phyloP scores from a whole-genome alignment of 2,113 vertebrate species.

The Dermatemys mawii region DNA sequence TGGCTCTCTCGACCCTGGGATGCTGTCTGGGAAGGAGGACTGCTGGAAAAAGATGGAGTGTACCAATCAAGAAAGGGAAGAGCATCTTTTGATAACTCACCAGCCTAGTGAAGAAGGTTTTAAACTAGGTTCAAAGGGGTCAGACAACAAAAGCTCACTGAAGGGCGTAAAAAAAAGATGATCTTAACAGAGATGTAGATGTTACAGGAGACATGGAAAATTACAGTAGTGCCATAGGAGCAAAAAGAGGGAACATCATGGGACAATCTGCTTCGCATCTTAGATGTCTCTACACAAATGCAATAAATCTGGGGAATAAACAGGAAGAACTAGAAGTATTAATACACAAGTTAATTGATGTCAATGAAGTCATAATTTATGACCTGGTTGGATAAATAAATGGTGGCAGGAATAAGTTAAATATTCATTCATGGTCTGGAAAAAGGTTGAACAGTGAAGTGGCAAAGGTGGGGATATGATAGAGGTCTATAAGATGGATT shows the following conservation, averaged over 20 bases:
- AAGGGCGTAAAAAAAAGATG: neutral
- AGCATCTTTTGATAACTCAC: neutral
- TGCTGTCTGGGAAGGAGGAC: too few species aligned
- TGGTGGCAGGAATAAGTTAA: neutral
- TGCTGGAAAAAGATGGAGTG: too few species aligned
- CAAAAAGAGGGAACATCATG: too few species aligned
- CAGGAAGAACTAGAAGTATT: neutral
- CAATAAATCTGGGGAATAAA: neutral
- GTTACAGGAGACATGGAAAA: neutral
- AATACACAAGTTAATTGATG: neutral
- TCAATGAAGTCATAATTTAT: neutral
- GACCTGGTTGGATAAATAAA: too few species aligned
- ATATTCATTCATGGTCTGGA: neutral
- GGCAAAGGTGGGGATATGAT: neutral
- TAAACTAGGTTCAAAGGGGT: neutral
- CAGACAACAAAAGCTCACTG: neutral
- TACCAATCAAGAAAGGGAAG: neutral
- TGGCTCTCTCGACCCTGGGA: too few species aligned
- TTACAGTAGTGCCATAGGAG: neutral
- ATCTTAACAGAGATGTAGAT: neutral
- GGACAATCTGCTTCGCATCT: neutral
- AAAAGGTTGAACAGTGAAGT: neutral
- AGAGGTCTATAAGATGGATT: too few species aligned
- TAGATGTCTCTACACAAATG: neutral
- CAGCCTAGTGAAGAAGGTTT: neutral